A percentile compares a stretch with the other conserved stretches of the same genome.
These are phyloP conservation scores for Ctenopoma kingsleyae DNA, from an alignment of 2,797 vertebrate species.

Conservation along the genomic window DNA sequence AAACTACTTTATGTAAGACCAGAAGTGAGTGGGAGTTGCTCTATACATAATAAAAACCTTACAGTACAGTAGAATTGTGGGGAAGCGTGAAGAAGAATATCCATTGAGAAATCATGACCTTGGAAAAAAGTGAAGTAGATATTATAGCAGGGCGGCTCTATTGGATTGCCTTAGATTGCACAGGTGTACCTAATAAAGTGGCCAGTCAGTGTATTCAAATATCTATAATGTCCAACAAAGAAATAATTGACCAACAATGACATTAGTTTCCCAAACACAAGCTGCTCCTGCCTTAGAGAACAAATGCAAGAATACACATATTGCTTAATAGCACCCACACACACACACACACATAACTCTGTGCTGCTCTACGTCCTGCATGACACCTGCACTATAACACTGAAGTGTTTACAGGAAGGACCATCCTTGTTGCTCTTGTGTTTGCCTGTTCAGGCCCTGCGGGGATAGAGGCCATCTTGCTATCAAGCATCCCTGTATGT, in stretches of 20 bases:
- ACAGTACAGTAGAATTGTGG: background rate
- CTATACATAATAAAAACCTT: constrained; percentile 8
- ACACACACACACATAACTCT: constrained; percentile 2
- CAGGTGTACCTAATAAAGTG: too few species aligned
- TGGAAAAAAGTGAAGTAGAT: too few species aligned
- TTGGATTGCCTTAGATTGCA: too few species aligned
- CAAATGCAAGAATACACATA: constrained; percentile 37
- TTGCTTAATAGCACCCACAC: constrained; percentile 9
- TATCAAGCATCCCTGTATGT: constrained; percentile 60
- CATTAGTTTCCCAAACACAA: constrained; percentile 3
- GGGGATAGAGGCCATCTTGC: constrained; percentile 74
- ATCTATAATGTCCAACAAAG: background rate
- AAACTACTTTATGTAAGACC: constrained; percentile 44
- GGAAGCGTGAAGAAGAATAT: background rate
- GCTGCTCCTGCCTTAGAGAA: constrained; percentile 8
- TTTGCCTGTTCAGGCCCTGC: constrained; percentile 69
- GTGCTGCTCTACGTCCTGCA: constrained; percentile 29
- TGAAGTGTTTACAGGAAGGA: constrained; percentile 76
- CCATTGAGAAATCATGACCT: background rate
- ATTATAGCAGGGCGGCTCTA: too few species aligned
- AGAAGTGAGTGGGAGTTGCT: constrained; percentile 26
- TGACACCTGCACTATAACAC: constrained; percentile 65
- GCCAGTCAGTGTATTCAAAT: constrained; percentile 8
- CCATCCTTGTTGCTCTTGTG: constrained; percentile 65
- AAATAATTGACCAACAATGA: background rate